These are phyloP conservation scores for Gopherus flavomarginatus DNA, from an alignment of 2,113 vertebrate species.

Conservation along the genomic window DNA sequence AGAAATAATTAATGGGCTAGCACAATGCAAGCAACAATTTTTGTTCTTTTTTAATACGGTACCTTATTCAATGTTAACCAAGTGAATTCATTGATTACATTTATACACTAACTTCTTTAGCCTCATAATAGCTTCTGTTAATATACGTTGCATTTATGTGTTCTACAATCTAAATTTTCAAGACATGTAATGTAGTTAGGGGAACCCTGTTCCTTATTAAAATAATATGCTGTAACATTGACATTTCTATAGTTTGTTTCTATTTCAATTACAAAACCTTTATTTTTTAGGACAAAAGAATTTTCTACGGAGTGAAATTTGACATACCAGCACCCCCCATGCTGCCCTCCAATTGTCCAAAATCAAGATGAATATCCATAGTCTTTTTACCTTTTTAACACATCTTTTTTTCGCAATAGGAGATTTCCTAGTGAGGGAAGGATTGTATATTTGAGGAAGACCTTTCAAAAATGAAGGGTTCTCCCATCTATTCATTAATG, in stretches of 20 bases:
- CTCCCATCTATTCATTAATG: not conserved
- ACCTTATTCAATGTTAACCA: not conserved
- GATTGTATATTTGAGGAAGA: not conserved
- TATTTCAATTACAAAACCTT: slow-evolving; percentile 66
- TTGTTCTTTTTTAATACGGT: slow-evolving; percentile 26
- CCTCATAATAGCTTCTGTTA: slow-evolving; percentile 44
- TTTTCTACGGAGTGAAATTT: slow-evolving; percentile 19
- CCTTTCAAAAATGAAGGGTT: not conserved
- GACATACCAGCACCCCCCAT: not conserved
- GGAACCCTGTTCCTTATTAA: slow-evolving; percentile 60
- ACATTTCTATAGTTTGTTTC: slow-evolving; percentile 61
- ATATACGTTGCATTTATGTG: not conserved
- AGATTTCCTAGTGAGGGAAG: not conserved
- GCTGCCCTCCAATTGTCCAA: slow-evolving; percentile 1
- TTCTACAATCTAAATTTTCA: not conserved
- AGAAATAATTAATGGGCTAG: not conserved
- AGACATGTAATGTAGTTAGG: slow-evolving; percentile 54
- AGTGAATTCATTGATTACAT: not conserved
- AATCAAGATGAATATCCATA: not conserved
- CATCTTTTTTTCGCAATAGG: not conserved
- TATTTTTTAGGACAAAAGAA: slow-evolving; percentile 1
- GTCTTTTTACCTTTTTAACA: not conserved
- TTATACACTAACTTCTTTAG: slow-evolving; percentile 43
- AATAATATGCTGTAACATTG: slow-evolving; percentile 50
- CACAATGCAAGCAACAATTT: not conserved